Conservation (phyloP, 2,888 invertebrate genomes). For the Venusia cambrica region DNA sequence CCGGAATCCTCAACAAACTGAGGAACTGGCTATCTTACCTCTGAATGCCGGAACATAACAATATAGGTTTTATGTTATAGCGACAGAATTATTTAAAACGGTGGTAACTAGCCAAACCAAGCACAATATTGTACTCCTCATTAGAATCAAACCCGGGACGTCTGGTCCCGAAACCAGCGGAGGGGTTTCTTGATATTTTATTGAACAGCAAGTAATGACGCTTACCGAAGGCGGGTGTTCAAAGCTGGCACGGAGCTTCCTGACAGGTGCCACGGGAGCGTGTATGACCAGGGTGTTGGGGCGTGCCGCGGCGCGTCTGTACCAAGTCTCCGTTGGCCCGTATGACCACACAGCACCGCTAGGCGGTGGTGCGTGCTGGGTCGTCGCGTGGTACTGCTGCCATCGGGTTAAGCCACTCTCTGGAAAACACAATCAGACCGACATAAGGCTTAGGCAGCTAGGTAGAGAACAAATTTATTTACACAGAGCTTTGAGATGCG, state of each 20-base stretch:
- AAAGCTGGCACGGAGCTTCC: constrained; percentile 49
- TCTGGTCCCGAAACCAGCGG: constrained; percentile 1
- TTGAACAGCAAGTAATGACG: too few relatives aligned
- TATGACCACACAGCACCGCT: constrained; percentile 53
- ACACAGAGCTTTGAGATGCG: constrained; percentile 1
- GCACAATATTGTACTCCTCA: too few relatives aligned
- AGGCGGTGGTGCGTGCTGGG: constrained; percentile 53
- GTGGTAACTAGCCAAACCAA: too few relatives aligned
- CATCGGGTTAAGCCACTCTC: constrained; percentile 69
- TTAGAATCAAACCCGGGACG: neutral
- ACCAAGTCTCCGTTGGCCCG: constrained; percentile 61
- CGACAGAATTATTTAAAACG: too few relatives aligned
- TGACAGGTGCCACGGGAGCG: constrained; percentile 55
- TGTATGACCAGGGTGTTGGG: constrained; percentile 54
- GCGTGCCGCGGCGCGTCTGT: constrained; percentile 55
- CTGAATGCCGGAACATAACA: too few relatives aligned
- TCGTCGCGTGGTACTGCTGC: constrained; percentile 63
- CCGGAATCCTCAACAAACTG: too few relatives aligned
- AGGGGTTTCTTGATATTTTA: too few relatives aligned
- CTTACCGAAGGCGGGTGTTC: constrained; percentile 50
- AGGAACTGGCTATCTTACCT: too few relatives aligned
- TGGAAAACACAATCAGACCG: too few relatives aligned
- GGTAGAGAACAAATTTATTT: too few relatives aligned
- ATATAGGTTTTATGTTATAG: too few relatives aligned
- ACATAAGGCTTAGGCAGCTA: too few relatives aligned